A percentile compares a stretch with the other conserved stretches of the same genome.
phyloP scores from a whole-genome alignment of 64 coral and sea anemone species.

The Cladopsammia gracilis region DNA sequence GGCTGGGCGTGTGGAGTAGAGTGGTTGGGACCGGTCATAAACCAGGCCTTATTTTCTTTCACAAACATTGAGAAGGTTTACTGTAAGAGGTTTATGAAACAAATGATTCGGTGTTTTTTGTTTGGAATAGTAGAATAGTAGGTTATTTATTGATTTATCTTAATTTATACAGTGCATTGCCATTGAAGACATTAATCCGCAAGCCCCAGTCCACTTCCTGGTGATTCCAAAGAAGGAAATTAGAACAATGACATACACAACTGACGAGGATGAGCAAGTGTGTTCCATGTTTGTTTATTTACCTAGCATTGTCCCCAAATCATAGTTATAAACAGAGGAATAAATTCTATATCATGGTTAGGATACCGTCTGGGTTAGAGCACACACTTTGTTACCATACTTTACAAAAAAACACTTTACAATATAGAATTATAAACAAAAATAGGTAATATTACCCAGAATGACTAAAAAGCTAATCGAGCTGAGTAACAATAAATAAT shows the following conservation, averaged over 20 bases:
- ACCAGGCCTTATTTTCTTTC: neutral
- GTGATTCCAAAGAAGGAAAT: conserved; percentile 76
- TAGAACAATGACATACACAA: conserved; percentile 30
- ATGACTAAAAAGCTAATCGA: no score
- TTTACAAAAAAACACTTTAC: no score
- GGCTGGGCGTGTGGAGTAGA: no score
- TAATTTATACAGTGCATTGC: conserved; percentile 73
- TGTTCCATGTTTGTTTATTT: neutral
- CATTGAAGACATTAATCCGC: conserved; percentile 80
- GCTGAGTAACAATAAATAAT: no score
- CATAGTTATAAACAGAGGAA: no score
- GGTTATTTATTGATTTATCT: neutral
- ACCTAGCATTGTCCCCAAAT: neutral
- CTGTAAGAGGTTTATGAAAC: no score
- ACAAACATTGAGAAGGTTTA: neutral
- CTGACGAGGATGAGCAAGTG: conserved; percentile 63
- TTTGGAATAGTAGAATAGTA: neutral
- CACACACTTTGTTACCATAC: no score
- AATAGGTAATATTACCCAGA: no score
- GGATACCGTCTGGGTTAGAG: no score
- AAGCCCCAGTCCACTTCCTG: conserved; percentile 77
- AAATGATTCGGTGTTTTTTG: neutral
- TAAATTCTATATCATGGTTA: no score
- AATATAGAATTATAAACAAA: no score
- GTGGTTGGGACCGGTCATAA: no score